Base-by-base conservation (phyloP, 2,113 vertebrate species). In the Zeus faber region DNA sequence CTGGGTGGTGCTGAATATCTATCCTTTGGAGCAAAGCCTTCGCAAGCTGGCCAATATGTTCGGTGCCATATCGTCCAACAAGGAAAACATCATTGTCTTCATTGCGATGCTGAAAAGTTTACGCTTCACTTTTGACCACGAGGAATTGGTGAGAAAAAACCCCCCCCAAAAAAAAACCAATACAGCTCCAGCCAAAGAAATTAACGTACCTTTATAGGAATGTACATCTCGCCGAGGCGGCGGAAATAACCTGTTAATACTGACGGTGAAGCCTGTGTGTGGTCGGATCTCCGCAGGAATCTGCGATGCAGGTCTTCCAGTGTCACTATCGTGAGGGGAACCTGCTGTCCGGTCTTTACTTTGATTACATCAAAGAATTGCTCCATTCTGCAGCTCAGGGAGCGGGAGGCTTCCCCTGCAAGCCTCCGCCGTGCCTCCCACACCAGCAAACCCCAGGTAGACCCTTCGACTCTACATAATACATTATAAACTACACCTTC, bases 1-100 rank as follows among this genome's bases (percentile, higher is more conserved):
- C 70, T 87, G 85, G 85, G 82, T 87, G 71, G 85, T 85, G 35
- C 59, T 87, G 6, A 87, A 87, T 37, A 77, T 87, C 29, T 87
- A 83, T 62, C 85, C 85, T 33, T 51, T 87, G 64, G 85, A 87
- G 77, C 80, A 81, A 57, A 87, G 85, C 67, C 82, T 87, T 43
- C 60, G 71, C 22, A 79, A 65, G 33, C 59, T 87, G 60, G 72
- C 79, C 52, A 48, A 22, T 58, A 79, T 71, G 72, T 87, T 87
- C 46, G 85, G 85, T 5, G 48, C 67, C 56, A 47, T 82, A 49
- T 87, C 85, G 25, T 76, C 80, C 69, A 87, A 87, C 67, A 80
- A 70, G 53, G 85, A 83, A 18, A 79, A 82, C 56, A 56, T 82
- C 2, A 31, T 76, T 0, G 71, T 87, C 56, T 85, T 87, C 41